These are phyloP conservation scores for Sebastes iracundus DNA, from an alignment of 2,797 vertebrate species.

Conservation along the genomic window DNA sequence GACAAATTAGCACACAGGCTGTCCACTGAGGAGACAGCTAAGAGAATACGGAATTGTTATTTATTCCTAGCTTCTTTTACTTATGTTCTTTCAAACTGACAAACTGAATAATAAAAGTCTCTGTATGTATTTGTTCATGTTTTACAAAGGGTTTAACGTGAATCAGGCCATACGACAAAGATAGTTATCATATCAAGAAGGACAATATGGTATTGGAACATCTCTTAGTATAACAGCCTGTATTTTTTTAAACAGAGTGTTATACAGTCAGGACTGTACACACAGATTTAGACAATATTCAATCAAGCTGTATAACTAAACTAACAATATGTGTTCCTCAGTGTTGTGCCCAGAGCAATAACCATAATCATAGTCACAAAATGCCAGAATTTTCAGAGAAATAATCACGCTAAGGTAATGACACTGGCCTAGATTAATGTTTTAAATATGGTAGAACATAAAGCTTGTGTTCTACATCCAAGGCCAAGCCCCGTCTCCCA, in stretches of 20 bases:
- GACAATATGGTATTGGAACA: too few species aligned
- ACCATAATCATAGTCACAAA: background rate
- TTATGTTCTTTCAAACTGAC: too few species aligned
- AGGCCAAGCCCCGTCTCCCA: slow-evolving; percentile 45
- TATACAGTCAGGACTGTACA: background rate
- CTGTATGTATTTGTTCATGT: too few species aligned
- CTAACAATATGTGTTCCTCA: background rate
- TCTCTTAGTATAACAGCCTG: too few species aligned
- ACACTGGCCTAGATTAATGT: slow-evolving; percentile 20
- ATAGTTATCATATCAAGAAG: too few species aligned
- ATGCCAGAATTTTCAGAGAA: background rate
- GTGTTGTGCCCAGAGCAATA: background rate
- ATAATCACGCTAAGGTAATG: slow-evolving; percentile 3
- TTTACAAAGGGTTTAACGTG: too few species aligned
- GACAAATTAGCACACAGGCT: too few species aligned
- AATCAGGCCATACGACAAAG: too few species aligned
- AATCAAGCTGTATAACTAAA: background rate
- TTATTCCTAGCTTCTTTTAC: too few species aligned
- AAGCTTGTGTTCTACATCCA: slow-evolving; percentile 31
- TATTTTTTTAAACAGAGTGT: background rate
- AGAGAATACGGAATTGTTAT: too few species aligned
- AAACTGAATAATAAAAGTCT: too few species aligned
- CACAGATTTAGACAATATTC: background rate
- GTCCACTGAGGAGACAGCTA: too few species aligned
- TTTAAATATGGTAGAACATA: slow-evolving; percentile 13